A percentile compares a stretch with the other conserved stretches of the same genome.
Conservation (phyloP, 2,888 invertebrate species). For the Unio delphinus region DNA sequence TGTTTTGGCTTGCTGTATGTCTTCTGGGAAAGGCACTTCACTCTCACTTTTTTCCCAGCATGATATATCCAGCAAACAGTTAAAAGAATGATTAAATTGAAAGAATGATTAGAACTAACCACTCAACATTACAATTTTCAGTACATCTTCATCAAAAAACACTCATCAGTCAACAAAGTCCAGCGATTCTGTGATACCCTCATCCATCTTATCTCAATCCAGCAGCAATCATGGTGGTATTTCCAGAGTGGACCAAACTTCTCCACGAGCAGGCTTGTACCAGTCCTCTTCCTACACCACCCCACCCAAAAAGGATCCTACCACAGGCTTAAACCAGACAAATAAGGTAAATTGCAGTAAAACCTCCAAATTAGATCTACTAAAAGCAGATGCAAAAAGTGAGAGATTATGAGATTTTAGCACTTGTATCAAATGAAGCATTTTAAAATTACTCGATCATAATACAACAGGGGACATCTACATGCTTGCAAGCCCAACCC, state of each 20-base stretch:
- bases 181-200: constrained; percentile 46
- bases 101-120: no score
- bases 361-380: no score
- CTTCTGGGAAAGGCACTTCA: not conserved
- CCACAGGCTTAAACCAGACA: constrained; percentile 13
- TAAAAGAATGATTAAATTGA: no score
- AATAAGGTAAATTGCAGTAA: constrained; percentile 14
- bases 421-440: no score
- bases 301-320: constrained; percentile 58
- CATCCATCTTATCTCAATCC: constrained; percentile 44
- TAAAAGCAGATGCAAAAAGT: no score
- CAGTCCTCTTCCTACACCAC: constrained; percentile 53
- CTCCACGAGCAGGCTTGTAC: constrained; percentile 29
- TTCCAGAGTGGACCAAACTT: constrained; percentile 39
- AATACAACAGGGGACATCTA: no score
- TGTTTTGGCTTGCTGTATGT: not conserved
- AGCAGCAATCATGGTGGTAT: constrained; percentile 24
- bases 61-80: not conserved
- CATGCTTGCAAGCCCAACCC: no score
- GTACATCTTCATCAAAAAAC: constrained; percentile 42
- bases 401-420: no score
- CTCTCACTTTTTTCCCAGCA: not conserved
- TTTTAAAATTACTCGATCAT: no score
- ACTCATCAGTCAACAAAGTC: constrained; percentile 44
- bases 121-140: constrained; percentile 17